Conservation (phyloP, 2,888 invertebrate genomes). For the Eulithis testata region DNA sequence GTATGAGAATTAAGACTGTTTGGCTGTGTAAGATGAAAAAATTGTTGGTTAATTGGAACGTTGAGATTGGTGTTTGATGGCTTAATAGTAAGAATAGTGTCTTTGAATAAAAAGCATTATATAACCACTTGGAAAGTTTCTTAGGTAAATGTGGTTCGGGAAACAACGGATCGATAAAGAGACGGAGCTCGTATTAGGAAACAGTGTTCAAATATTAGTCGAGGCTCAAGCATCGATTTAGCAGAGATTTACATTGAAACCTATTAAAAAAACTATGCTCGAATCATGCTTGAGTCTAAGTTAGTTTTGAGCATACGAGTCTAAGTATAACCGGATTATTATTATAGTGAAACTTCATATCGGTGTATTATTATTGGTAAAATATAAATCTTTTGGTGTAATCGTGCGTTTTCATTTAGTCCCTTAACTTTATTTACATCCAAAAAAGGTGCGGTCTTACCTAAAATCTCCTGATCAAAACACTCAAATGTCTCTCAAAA, state of each 20-base stretch:
- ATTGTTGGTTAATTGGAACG: not conserved
- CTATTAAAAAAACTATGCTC: too few relatives aligned
- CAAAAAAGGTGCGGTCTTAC: too few relatives aligned
- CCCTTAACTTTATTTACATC: too few relatives aligned
- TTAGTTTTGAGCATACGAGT: too few relatives aligned
- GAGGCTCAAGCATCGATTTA: too few relatives aligned
- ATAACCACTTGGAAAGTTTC: too few relatives aligned
- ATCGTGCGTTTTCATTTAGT: not conserved
- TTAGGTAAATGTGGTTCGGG: not conserved
- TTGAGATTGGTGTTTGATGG: not conserved
- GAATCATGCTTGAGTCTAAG: too few relatives aligned
- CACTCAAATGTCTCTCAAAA: too few relatives aligned
- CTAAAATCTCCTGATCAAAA: too few relatives aligned
- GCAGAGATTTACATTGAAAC: too few relatives aligned
- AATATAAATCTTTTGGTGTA: not conserved
- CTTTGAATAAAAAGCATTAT: too few relatives aligned
- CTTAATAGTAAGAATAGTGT: not conserved
- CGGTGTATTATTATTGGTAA: not conserved
- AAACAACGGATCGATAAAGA: not conserved
- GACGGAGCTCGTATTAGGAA: not conserved
- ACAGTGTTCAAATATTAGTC: too few relatives aligned
- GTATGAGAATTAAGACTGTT: not conserved
- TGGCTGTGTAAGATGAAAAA: not conserved
- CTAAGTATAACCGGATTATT: not conserved
- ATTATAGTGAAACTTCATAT: conserved; percentile 1